Evolutionary conservation across 2,888 invertebrate genomes (phyloP).

Genomic region (Conistra vaccinii): DNA sequence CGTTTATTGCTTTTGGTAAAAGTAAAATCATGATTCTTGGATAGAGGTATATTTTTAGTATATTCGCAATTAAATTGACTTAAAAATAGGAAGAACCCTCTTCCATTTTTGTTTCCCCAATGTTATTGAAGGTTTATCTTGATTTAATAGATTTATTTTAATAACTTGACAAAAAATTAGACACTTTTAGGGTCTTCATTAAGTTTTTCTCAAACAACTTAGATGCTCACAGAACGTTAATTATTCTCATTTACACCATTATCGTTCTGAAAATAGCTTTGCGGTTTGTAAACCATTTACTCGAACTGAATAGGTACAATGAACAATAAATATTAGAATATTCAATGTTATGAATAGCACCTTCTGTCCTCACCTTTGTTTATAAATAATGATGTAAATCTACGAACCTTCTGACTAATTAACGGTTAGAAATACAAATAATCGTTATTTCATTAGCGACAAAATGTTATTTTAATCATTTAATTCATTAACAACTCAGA

Average conservation of each 20-base stretch:
- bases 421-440: constrained; percentile 5
- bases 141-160: constrained; percentile 90
- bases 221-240: not conserved
- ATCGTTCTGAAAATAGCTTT: constrained; percentile 9
- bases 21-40: constrained; percentile 6
- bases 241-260: constrained; percentile 22
- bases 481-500: not conserved
- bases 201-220: constrained; percentile 7
- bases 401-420: constrained; percentile 15
- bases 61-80: not conserved
- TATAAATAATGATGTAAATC: not conserved
- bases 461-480: constrained; percentile 1
- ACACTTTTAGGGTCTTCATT: not conserved
- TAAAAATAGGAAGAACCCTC: constrained; percentile 90
- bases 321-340: constrained; percentile 4
- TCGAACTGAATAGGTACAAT: not conserved
- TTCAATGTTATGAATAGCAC: constrained; percentile 3
- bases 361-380: constrained; percentile 15
- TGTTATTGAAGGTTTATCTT: constrained; percentile 90
- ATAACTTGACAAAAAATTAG: constrained; percentile 92
- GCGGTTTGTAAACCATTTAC: constrained; percentile 11
- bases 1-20: constrained; percentile 21
- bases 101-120: constrained; percentile 92
- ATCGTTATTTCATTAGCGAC: constrained; percentile 7
- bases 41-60: not conserved